These are phyloP conservation scores for Diplosoma virens DNA, from an alignment of 23 tunicate genomes.

Conservation along the genomic window DNA sequence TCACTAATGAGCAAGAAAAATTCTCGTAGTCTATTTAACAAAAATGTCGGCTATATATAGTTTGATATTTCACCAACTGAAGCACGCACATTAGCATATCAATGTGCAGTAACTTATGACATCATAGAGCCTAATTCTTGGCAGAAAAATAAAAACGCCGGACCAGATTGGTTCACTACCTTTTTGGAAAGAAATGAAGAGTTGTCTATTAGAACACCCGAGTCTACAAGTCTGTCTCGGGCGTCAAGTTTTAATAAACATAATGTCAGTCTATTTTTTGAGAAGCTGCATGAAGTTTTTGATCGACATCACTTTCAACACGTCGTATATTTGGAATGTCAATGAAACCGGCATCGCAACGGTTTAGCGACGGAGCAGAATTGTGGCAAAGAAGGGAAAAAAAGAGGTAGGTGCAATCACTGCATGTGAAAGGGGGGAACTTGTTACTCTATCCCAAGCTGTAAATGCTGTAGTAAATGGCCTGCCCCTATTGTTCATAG, in stretches of 20 bases:
- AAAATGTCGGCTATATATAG: too few species aligned
- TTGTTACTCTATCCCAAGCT: conserved; percentile 11
- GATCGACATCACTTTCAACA: conserved; percentile 19
- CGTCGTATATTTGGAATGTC: conserved; percentile 18
- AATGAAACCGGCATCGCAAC: conserved; percentile 42
- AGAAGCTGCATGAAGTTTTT: conserved; percentile 17
- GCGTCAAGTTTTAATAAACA: conserved; percentile 28
- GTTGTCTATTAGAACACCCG: conserved; percentile 16
- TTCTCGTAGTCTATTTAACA: too few species aligned
- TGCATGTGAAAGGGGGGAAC: conserved; percentile 27
- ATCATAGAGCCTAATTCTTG: not conserved
- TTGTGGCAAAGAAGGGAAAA: conserved; percentile 28
- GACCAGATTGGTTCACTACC: conserved; percentile 15
- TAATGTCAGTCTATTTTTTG: conserved; percentile 14
- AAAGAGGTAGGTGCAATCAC: conserved; percentile 34
- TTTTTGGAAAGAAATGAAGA: conserved; percentile 19
- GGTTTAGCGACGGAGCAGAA: conserved; percentile 15
- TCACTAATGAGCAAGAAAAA: too few species aligned
- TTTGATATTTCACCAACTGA: not conserved
- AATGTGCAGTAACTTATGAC: not conserved
- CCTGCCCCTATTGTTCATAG: conserved; percentile 32
- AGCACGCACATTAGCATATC: not conserved
- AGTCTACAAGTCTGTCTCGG: conserved; percentile 8
- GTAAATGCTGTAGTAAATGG: conserved; percentile 32
- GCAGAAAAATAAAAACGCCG: conserved; percentile 3